Percentiles rank a stretch among this genome's conserved stretches.
Evolutionary conservation across 2,888 invertebrate species (phyloP).

Genomic region (Acrobasis suavella): DNA sequence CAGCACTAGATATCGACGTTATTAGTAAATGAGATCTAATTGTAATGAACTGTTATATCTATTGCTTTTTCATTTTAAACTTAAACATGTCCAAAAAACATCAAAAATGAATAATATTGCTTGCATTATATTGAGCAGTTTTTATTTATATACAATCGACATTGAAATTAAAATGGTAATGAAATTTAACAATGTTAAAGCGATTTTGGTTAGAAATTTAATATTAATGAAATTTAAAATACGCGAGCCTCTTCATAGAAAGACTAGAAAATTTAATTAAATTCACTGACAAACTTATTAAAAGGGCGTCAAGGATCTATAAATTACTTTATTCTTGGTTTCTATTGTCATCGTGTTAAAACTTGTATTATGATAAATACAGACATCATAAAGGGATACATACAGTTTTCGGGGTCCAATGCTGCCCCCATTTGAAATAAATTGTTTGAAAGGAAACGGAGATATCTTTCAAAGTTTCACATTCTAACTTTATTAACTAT

Average conservation of each 20-base stretch:
- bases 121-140: slow-evolving; percentile 3
- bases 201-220: not conserved
- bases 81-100: too few species aligned
- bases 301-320: not conserved
- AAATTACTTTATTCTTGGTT: not conserved
- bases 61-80: not conserved
- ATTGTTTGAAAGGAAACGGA: too few species aligned
- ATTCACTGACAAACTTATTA: slow-evolving; percentile 3
- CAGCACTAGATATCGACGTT: slow-evolving; percentile 6
- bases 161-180: not conserved
- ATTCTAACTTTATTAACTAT: too few species aligned
- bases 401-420: too few species aligned
- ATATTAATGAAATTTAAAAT: not conserved
- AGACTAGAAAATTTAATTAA: slow-evolving; percentile 16
- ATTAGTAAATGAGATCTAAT: slow-evolving; percentile 17
- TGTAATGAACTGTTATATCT: not conserved
- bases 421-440: too few species aligned
- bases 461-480: too few species aligned
- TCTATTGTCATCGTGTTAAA: too few species aligned
- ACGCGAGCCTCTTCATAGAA: slow-evolving; percentile 17
- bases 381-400: too few species aligned
- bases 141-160: not conserved
- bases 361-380: too few species aligned
- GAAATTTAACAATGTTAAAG: not conserved
- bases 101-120: not conserved